Evolutionary conservation across 2,888 invertebrate genomes (phyloP).

Genomic region (Drosophila anomelani): DNA sequence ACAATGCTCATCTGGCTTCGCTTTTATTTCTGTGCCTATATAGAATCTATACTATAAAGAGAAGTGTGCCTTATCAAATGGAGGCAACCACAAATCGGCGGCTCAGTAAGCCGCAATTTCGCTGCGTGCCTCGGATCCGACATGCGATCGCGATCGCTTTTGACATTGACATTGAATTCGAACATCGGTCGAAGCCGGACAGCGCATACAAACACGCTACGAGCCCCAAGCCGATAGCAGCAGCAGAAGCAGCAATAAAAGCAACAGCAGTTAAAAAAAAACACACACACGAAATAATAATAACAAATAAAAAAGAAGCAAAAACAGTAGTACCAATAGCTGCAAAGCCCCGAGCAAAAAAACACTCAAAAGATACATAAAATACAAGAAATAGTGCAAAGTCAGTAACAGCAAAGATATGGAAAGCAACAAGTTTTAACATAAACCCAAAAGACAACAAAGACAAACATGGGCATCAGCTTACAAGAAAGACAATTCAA

Average conservation of each 20-base stretch:
- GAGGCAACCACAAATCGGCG: conserved; percentile 21
- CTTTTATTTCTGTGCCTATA: neutral
- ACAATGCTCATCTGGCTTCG: conserved; percentile 7
- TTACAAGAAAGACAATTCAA: neutral
- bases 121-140: conserved; percentile 55
- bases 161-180: conserved; percentile 74
- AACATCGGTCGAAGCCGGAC: conserved; percentile 44
- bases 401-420: neutral
- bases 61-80: conserved; percentile 15
- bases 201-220: conserved; percentile 37
- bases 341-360: neutral
- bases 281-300: conserved; percentile 1
- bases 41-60: neutral
- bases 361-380: neutral
- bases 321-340: neutral
- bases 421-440: neutral
- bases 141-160: conserved; percentile 73
- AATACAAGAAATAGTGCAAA: conserved; percentile 9
- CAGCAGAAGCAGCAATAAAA: conserved; percentile 2
- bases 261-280: conserved; percentile 6
- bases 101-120: conserved; percentile 43
- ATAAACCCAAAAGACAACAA: neutral
- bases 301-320: conserved; percentile 1
- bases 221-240: neutral
- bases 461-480: neutral